Percentiles rank a stretch among this genome's conserved stretches.
phyloP scores from a whole-genome alignment of 2,113 vertebrate genomes.

The Micronycteris hirsuta region DNA sequence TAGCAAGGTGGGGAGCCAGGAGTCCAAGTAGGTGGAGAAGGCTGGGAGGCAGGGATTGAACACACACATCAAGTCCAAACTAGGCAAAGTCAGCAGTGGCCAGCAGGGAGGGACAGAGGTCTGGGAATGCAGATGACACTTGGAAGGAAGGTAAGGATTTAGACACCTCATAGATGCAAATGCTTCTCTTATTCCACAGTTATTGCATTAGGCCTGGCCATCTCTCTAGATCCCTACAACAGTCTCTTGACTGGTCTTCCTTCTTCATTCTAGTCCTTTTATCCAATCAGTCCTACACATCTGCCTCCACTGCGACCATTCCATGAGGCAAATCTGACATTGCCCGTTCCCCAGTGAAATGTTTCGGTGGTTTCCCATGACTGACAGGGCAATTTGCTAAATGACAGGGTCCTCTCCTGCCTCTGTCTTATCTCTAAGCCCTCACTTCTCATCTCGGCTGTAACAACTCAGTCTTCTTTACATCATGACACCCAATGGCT shows the following conservation, averaged over 20 bases:
- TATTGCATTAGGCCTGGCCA: accelerated
- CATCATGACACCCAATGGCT: background rate
- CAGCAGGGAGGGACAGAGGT: background rate
- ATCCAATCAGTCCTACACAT: background rate
- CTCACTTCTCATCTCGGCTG: background rate
- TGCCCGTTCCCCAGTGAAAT: background rate
- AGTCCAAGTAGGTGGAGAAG: background rate
- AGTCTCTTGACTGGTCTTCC: background rate
- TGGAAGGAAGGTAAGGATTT: background rate
- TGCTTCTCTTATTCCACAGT: background rate
- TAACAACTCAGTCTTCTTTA: background rate
- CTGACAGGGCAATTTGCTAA: background rate
- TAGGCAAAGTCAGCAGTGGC: background rate
- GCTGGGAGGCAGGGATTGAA: background rate
- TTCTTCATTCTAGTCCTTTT: background rate
- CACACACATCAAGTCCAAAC: background rate
- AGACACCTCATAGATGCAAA: background rate
- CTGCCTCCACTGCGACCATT: background rate
- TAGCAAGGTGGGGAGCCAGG: background rate
- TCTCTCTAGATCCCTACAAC: background rate
- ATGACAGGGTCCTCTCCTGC: background rate
- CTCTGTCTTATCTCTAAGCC: background rate
- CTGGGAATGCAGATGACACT: background rate
- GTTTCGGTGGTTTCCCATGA: background rate
- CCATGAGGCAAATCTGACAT: background rate